Conservation (phyloP, 2,113 vertebrate species). For the Rhinoptilus africanus region DNA sequence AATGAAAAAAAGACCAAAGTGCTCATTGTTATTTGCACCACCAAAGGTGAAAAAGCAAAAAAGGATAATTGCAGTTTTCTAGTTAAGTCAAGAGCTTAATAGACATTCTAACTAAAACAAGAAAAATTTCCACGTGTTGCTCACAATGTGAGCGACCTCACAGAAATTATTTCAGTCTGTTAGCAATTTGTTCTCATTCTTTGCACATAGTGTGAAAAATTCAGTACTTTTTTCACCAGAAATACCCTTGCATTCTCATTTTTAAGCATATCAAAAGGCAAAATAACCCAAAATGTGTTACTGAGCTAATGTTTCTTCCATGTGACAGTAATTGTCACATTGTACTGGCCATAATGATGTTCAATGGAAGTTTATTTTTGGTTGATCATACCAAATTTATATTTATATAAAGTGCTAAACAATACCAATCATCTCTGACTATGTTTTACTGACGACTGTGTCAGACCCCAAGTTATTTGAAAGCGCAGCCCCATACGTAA, state of each 20-base stretch:
- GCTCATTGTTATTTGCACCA: neutral
- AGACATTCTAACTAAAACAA: conserved; percentile 38
- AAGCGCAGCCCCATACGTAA: neutral
- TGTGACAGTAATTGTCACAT: conserved; percentile 24
- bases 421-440: neutral
- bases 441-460: conserved; percentile 27
- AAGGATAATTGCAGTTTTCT: neutral
- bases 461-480: conserved; percentile 29
- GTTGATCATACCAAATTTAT: conserved; percentile 35
- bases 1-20: neutral
- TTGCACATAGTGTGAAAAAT: conserved; percentile 29
- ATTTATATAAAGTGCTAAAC: neutral
- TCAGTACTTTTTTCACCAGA: neutral
- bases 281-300: conserved; percentile 56
- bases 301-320: conserved; percentile 23
- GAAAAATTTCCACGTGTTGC: conserved; percentile 38
- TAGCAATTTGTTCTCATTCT: conserved; percentile 57
- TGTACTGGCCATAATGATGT: conserved; percentile 18
- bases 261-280: conserved; percentile 24
- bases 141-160: conserved; percentile 20
- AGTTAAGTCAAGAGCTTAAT: conserved; percentile 10
- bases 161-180: conserved; percentile 68
- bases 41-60: neutral
- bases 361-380: conserved; percentile 45
- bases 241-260: neutral